Evolutionary conservation across 2,888 invertebrate genomes (phyloP).

Genomic region (Tromatobia lineatoria): DNA sequence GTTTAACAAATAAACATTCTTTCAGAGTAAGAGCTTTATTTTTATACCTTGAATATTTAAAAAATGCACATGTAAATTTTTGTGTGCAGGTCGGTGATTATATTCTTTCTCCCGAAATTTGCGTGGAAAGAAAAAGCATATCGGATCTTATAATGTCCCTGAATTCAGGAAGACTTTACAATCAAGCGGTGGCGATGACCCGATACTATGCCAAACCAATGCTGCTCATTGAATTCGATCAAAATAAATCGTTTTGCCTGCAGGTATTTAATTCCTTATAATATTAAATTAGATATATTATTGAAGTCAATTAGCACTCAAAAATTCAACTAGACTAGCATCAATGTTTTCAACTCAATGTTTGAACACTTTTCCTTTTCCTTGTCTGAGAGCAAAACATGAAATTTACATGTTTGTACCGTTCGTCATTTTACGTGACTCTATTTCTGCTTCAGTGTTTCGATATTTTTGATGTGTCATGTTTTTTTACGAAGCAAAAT

Average conservation of each 20-base stretch:
- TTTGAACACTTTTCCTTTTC: too few relatives aligned
- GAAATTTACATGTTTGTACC: too few relatives aligned
- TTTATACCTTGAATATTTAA: background rate
- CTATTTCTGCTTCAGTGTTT: too few relatives aligned
- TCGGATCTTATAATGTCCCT: constrained; percentile 98
- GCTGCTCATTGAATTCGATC: constrained; percentile 98
- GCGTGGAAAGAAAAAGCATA: constrained; percentile 98
- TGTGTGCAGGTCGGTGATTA: constrained; percentile 97
- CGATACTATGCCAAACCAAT: constrained; percentile 95
- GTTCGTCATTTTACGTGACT: too few relatives aligned
- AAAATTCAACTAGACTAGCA: background rate
- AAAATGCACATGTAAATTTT: too few relatives aligned
- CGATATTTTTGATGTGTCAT: too few relatives aligned
- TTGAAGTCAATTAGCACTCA: background rate
- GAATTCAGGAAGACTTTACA: constrained; percentile 97
- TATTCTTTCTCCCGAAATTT: constrained; percentile 97
- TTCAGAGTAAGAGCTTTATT: background rate
- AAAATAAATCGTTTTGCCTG: constrained; percentile 95
- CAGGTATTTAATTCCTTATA: constrained; percentile 87
- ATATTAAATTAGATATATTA: background rate
- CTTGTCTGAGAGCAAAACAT: too few relatives aligned
- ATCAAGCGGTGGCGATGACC: constrained; percentile 97
- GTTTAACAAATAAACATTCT: too few relatives aligned
- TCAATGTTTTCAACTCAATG: too few relatives aligned
- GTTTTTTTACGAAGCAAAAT: too few relatives aligned